phyloP scores from a whole-genome alignment of 2,797 vertebrate species.

The Sebastes itinus region DNA sequence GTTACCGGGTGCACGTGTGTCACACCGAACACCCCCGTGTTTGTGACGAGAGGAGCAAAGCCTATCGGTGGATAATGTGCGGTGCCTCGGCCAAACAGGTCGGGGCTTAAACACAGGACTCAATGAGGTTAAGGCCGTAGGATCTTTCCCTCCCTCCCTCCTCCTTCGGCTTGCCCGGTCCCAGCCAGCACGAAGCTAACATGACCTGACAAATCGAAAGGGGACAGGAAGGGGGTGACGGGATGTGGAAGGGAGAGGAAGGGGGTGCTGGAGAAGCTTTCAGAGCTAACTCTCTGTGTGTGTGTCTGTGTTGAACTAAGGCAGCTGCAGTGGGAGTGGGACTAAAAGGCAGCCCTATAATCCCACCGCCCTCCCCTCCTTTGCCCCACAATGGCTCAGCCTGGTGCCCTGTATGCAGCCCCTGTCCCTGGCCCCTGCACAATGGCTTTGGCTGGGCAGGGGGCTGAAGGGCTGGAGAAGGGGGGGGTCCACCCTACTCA shows the following conservation, averaged over 20 bases:
- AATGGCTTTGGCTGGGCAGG: constrained; percentile 70
- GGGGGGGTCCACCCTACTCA: constrained; percentile 62
- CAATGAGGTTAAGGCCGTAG: constrained; percentile 28
- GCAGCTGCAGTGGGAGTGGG: constrained; percentile 69
- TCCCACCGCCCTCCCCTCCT: constrained; percentile 55
- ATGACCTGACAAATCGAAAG: constrained; percentile 77
- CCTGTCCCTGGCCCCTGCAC: constrained; percentile 68
- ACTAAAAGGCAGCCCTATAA: constrained; percentile 76
- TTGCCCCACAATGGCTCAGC: constrained; percentile 69
- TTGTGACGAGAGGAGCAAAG: constrained; percentile 32
- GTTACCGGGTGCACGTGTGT: constrained; percentile 40
- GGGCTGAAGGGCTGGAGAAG: constrained; percentile 45
- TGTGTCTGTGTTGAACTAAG: constrained; percentile 56
- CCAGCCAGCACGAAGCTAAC: constrained; percentile 71
- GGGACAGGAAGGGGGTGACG: constrained; percentile 48
- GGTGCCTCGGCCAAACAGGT: constrained; percentile 35
- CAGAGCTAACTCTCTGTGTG: constrained; percentile 47
- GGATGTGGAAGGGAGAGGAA: constrained; percentile 42
- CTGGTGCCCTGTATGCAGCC: constrained; percentile 69
- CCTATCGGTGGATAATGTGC: constrained; percentile 59
- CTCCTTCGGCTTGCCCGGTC: constrained; percentile 32
- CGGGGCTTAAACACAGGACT: constrained; percentile 55
- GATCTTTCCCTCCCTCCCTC: constrained; percentile 11
- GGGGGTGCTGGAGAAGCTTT: constrained; percentile 36
- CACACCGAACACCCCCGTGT: constrained; percentile 31